Percentiles rank a stretch among this genome's conserved stretches.
Evolutionary conservation across 2,797 vertebrate species (phyloP).

Genomic region (Oreortyx pictus): DNA sequence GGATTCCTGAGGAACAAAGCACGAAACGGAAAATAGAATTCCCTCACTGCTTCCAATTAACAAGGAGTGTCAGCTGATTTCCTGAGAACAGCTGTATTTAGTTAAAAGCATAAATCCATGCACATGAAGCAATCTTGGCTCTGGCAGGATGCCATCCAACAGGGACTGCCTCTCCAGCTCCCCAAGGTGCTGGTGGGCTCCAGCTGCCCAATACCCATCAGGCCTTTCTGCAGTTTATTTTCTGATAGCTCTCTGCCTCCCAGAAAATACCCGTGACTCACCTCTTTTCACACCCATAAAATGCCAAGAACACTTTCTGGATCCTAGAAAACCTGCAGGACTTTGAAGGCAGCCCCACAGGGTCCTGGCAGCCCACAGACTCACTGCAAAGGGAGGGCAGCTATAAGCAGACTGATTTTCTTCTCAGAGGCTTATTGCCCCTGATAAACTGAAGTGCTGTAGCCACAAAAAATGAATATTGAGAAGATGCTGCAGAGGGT

Average conservation of each 20-base stretch:
- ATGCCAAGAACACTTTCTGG: background rate
- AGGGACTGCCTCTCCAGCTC: background rate
- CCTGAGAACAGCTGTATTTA: background rate
- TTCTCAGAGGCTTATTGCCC: background rate
- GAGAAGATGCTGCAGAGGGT: background rate
- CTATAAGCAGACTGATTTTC: background rate
- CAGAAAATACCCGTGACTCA: background rate
- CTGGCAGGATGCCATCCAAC: background rate
- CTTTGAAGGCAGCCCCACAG: background rate
- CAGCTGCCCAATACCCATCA: background rate
- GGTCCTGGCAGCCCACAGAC: background rate
- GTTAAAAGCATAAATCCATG: background rate
- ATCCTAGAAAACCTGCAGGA: background rate
- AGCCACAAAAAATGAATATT: background rate
- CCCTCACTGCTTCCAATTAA: slow-evolving; percentile 54
- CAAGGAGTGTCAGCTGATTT: slow-evolving; percentile 25
- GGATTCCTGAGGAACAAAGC: background rate
- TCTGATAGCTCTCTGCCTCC: background rate
- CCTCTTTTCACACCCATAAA: background rate
- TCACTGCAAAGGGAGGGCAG: background rate
- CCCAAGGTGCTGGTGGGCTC: background rate
- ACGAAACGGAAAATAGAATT: slow-evolving; percentile 47
- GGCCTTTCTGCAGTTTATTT: background rate
- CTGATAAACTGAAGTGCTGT: background rate
- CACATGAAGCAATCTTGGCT: background rate